phyloP scores from a whole-genome alignment of 2,113 vertebrate species.

The Eira barbara region DNA sequence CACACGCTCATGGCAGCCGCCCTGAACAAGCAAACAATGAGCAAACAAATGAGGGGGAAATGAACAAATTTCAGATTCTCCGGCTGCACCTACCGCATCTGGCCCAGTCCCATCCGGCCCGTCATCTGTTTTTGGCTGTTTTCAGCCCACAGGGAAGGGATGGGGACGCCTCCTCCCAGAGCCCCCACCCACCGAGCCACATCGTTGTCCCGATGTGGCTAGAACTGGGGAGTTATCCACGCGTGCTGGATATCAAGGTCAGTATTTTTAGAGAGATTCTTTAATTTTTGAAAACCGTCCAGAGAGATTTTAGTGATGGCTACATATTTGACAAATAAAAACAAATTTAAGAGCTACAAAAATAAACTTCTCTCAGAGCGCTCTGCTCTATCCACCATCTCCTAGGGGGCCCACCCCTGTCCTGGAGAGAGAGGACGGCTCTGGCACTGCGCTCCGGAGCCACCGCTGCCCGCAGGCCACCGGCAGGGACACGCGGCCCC shows the following conservation, averaged over 20 bases:
- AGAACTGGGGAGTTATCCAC: neutral
- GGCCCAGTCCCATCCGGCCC: rapidly evolving
- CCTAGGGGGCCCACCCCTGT: rapidly evolving
- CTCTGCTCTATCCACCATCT: neutral
- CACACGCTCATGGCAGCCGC: rapidly evolving
- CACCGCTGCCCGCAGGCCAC: rapidly evolving
- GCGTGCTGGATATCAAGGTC: neutral
- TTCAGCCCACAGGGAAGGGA: rapidly evolving
- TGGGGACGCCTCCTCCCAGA: rapidly evolving
- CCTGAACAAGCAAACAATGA: rapidly evolving
- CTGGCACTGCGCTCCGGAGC: rapidly evolving
- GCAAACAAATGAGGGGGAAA: rapidly evolving
- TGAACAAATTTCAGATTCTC: neutral
- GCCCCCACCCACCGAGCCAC: rapidly evolving
- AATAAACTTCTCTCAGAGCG: neutral
- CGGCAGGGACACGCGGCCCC: rapidly evolving
- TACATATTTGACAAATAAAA: slow-evolving; percentile 12
- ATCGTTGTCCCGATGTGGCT: rapidly evolving
- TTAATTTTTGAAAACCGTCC: slow-evolving; percentile 68
- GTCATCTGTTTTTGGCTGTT: rapidly evolving
- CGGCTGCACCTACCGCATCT: rapidly evolving
- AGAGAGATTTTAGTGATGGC: slow-evolving; percentile 20
- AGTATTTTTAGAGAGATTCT: slow-evolving; percentile 54
- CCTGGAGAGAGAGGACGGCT: neutral
- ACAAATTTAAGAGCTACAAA: slow-evolving; percentile 16